Base-by-base conservation (phyloP, 2,888 invertebrate species). In the Drosophila mayaguana region DNA sequence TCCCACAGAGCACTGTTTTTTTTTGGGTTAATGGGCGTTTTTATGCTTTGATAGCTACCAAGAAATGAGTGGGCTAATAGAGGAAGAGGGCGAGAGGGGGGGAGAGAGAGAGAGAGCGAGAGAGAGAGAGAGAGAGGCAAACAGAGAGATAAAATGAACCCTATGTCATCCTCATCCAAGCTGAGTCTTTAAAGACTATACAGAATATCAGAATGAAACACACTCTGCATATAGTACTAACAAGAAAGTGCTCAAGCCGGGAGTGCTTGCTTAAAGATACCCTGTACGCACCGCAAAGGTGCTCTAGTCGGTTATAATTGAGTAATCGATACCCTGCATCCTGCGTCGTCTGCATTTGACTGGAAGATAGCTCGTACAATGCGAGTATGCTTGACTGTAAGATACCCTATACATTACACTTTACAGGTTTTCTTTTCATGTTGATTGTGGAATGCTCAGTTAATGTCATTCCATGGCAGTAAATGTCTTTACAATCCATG, bases 31-130 rank as follows among this genome's bases (percentile, higher is more conserved):
- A 88, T 88, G 81, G 76, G 79, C 89, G 83, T 89, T 84, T 84
- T 89, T 69, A 89, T 84, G 84, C 89, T 84, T 79, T 74, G 84
- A 81, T 89, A 84, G 72, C 69, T 70, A 18, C 48, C 59, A 22
- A 38, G 54, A 55, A 59, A 59, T 45, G 59, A 18, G n/a, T 7
- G 36, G 28, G 28, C 50, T 16, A 38, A 22, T n/a, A 48, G 16
- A 28, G 46, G 25, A 16, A 16, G 8, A 16, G 5, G 40, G 16
- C 22, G 18, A 43, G 25, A 20, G 2, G 9, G 53, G 34, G 34
- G 14, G 4, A 25, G 16, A 36, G 14, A 25, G 53, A 28, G 12
- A 28, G 18, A 9, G 28, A n/a, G 16, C 12, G 5, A 28, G 28
- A 46, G 25, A 28, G 46, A 36, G 36, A 16, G 34, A 20, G 36